A percentile compares a stretch with the other conserved stretches of the same genome.
These are phyloP conservation scores for Hirudo medicinalis DNA, from an alignment of 1,140 invertebrate genomes.

Conservation along the genomic window DNA sequence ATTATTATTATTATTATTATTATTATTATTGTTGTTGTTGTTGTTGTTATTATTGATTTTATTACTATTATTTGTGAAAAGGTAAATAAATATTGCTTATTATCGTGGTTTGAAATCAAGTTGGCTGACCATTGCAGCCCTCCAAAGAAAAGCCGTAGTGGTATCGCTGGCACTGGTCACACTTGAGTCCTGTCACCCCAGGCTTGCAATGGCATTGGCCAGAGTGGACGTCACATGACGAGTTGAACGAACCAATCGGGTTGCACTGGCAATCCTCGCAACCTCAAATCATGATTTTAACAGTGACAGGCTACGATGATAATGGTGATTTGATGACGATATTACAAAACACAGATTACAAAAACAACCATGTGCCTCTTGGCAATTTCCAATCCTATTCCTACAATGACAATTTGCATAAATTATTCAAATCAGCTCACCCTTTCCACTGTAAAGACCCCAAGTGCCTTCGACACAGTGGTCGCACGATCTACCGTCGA, in stretches of 20 bases:
- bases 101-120: not conserved
- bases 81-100: not conserved
- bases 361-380: too few species aligned
- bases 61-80: not conserved
- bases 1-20: conserved; percentile 2
- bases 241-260: conserved; percentile 33
- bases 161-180: conserved; percentile 63
- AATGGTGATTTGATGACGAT: too few species aligned
- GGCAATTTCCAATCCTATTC: too few species aligned
- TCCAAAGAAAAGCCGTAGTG: conserved; percentile 67
- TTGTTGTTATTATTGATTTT: too few species aligned
- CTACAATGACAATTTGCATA: too few species aligned
- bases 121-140: conserved; percentile 63
- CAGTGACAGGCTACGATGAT: too few species aligned
- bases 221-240: conserved; percentile 41
- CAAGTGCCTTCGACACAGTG: conserved; percentile 55
- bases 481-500: conserved; percentile 74
- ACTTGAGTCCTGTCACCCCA: conserved; percentile 65
- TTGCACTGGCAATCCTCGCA: conserved; percentile 40
- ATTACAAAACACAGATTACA: not conserved
- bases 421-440: conserved; percentile 22
- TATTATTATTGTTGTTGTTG: not conserved
- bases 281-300: conserved; percentile 26
- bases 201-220: conserved; percentile 72
- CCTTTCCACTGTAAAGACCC: conserved; percentile 35